Evolutionary conservation across 2,797 vertebrate genomes (phyloP).

Genomic region (Spinus olivaceus): DNA sequence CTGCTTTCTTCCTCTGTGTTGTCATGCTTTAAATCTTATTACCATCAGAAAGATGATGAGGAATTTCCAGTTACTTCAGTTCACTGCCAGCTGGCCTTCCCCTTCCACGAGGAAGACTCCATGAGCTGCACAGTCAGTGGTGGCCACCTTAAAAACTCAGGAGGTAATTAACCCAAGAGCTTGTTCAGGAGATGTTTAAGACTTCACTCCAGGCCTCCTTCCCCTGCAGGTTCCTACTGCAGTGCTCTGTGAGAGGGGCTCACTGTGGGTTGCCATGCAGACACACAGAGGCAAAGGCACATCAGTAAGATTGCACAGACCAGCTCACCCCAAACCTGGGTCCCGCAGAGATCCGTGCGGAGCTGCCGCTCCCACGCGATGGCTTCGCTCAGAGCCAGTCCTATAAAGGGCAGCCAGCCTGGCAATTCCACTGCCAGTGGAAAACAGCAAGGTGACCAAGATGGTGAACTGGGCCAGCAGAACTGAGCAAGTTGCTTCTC

Average conservation of each 20-base stretch:
- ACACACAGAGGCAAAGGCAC: not conserved
- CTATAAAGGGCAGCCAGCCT: not conserved
- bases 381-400: not conserved
- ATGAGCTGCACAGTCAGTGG: not conserved
- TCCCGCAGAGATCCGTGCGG: accelerated
- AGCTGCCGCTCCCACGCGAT: not conserved
- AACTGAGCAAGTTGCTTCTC: not conserved
- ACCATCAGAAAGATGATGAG: not conserved
- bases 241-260: not conserved
- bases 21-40: not conserved
- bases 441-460: not conserved
- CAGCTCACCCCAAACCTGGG: not conserved
- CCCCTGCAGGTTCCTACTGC: not conserved
- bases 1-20: not conserved
- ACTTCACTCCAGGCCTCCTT: not conserved
- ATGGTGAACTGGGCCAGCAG: not conserved
- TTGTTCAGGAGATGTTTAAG: not conserved
- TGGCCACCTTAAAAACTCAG: not conserved
- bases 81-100: not conserved
- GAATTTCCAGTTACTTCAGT: not conserved
- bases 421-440: not conserved
- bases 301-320: not conserved
- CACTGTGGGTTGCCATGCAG: accelerated
- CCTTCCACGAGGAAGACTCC: not conserved
- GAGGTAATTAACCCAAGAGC: not conserved